Conservation (phyloP, 1,140 invertebrate genomes). For the Lepidotrigona ventralis region DNA sequence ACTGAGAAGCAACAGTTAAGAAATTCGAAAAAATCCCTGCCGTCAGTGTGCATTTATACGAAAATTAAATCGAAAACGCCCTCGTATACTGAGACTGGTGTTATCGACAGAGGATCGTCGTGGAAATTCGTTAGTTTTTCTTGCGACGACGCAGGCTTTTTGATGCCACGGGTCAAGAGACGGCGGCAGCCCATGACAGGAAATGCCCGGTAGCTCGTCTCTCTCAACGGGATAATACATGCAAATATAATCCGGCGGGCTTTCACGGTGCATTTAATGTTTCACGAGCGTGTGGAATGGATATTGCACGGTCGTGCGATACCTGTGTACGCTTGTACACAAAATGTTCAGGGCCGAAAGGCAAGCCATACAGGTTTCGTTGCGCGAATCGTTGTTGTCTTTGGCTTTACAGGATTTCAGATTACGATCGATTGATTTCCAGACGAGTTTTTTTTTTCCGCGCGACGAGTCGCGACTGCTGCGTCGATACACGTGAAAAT, state of each 20-base stretch:
- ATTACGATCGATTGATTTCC: background rate
- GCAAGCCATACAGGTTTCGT: background rate
- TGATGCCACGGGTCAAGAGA: conserved; percentile 52
- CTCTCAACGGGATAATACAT: conserved; percentile 61
- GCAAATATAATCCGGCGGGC: conserved; percentile 65
- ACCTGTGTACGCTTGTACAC: conserved; percentile 19
- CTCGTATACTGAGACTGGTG: background rate
- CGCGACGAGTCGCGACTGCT: background rate
- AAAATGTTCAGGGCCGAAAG: conserved; percentile 14
- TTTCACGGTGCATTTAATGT: conserved; percentile 68
- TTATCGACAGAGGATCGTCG: background rate
- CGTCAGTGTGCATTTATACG: background rate
- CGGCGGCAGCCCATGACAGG: conserved; percentile 40
- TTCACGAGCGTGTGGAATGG: conserved; percentile 64
- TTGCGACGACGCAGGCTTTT: background rate
- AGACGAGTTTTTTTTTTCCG: background rate
- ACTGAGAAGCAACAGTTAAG: background rate
- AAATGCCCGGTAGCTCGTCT: conserved; percentile 41
- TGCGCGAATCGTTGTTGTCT: background rate
- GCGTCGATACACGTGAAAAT: background rate
- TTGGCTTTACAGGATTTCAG: background rate
- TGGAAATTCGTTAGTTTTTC: conserved; percentile 27
- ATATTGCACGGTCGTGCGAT: conserved; percentile 47
- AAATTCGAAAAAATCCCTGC: background rate
- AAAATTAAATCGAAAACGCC: background rate